Percentiles rank a stretch among this genome's conserved stretches.
Evolutionary conservation across 2,113 vertebrate genomes (phyloP).

Genomic region (Cranoglanis bouderius): DNA sequence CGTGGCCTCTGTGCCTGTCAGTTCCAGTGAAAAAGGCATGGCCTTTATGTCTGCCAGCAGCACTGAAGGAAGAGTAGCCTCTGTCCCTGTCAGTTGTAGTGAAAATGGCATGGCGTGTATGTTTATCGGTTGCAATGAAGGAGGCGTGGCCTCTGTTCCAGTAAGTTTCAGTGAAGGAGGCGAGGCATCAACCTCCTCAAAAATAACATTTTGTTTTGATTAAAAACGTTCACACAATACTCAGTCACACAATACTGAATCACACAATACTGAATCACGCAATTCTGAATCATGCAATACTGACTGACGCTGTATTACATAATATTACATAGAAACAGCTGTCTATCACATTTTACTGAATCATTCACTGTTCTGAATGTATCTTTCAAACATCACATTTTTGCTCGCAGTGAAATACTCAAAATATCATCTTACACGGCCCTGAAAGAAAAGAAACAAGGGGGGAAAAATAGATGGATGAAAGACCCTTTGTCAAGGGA

Average conservation of each 20-base stretch:
- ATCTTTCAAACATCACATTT: neutral
- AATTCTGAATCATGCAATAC: neutral
- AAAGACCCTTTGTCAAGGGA: neutral
- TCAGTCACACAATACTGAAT: neutral
- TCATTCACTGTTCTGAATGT: neutral
- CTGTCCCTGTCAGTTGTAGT: neutral
- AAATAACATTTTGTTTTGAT: neutral
- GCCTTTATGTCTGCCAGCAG: neutral
- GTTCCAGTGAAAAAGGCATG: neutral
- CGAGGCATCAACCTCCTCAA: neutral
- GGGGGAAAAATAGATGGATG: neutral
- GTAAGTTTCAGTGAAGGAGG: neutral
- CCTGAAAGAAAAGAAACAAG: neutral
- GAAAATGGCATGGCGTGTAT: neutral
- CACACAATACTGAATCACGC: neutral
- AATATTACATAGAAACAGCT: neutral
- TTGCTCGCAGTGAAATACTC: neutral
- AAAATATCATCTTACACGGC: neutral
- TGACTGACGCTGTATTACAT: neutral
- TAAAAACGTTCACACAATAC: neutral
- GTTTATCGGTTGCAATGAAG: neutral
- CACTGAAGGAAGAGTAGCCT: neutral
- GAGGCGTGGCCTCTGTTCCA: neutral
- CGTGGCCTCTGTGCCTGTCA: neutral
- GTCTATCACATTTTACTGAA: neutral